Conservation (phyloP, 92 coral and sea anemone species). For the Plumapathes pennacea region DNA sequence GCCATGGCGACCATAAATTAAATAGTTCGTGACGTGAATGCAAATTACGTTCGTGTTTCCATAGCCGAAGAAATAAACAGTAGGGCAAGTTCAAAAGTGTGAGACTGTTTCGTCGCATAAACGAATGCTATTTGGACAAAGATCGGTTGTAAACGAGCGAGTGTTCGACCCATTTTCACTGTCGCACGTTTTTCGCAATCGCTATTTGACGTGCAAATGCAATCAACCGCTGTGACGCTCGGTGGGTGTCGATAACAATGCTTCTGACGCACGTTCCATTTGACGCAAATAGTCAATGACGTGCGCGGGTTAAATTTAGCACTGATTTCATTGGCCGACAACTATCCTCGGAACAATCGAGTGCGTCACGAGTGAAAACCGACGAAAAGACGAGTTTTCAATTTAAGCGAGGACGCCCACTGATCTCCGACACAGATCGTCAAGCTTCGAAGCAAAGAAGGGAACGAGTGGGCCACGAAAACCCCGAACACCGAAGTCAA, state of each 20-base stretch:
- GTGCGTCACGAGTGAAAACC: conserved; percentile 38
- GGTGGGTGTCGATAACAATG: conserved; percentile 85
- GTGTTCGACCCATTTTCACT: no score
- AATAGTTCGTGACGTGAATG: conserved; percentile 46
- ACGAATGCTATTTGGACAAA: no score
- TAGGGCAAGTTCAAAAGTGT: no score
- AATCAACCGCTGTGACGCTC: conserved; percentile 65
- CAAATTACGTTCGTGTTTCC: conserved; percentile 25
- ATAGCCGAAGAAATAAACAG: no score
- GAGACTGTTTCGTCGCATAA: no score
- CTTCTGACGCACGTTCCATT: conserved; percentile 56
- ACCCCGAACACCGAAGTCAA: conserved; percentile 55
- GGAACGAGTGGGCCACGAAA: conserved; percentile 55
- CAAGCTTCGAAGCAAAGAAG: conserved; percentile 91
- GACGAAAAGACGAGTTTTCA: conserved; percentile 46
- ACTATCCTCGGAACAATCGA: conserved; percentile 32
- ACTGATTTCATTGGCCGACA: conserved; percentile 55
- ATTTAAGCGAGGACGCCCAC: conserved; percentile 96
- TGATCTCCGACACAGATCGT: conserved; percentile 82
- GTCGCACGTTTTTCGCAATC: conserved; percentile 37
- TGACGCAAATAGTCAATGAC: conserved; percentile 58
- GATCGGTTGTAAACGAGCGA: no score
- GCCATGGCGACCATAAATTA: conserved; percentile 22
- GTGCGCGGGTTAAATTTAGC: conserved; percentile 64
- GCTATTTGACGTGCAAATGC: no score